phyloP scores from a whole-genome alignment of 2,797 vertebrate species.

The Nothura maculosa region DNA sequence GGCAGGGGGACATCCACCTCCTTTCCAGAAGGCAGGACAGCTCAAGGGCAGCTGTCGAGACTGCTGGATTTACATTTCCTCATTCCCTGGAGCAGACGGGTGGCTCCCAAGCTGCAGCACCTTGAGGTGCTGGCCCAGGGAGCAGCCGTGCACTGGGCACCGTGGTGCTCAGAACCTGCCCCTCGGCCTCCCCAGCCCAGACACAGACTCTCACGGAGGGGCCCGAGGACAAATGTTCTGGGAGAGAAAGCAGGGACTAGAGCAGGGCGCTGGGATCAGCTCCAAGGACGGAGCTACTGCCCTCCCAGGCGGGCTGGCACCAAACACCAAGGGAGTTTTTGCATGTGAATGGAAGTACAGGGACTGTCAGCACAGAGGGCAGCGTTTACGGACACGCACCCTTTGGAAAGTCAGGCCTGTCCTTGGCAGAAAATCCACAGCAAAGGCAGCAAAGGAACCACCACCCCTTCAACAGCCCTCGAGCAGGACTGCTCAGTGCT shows the following conservation, averaged over 20 bases:
- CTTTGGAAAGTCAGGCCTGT: not conserved
- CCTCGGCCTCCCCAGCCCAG: too few relatives aligned
- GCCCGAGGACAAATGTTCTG: too few relatives aligned
- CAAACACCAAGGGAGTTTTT: not conserved
- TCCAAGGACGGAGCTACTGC: fast-evolving
- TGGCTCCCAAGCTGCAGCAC: not conserved
- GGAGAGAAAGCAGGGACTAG: fast-evolving
- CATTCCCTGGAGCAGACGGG: not conserved
- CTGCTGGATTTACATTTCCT: not conserved
- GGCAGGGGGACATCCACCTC: not conserved
- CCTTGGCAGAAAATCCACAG: not conserved
- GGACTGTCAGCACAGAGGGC: not conserved
- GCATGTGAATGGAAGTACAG: not conserved
- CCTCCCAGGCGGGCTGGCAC: not conserved
- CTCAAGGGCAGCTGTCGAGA: fast-evolving
- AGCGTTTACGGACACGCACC: fast-evolving
- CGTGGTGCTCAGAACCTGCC: too few relatives aligned
- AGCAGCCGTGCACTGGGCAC: too few relatives aligned
- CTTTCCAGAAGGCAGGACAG: not conserved
- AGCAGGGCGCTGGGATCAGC: not conserved
- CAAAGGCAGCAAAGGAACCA: not conserved
- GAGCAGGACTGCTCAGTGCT: not conserved
- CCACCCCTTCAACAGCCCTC: not conserved
- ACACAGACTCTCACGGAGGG: too few relatives aligned
- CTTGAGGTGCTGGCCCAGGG: not conserved